Conservation (phyloP, 2,888 invertebrate genomes). For the Teleogryllus oceanicus region DNA sequence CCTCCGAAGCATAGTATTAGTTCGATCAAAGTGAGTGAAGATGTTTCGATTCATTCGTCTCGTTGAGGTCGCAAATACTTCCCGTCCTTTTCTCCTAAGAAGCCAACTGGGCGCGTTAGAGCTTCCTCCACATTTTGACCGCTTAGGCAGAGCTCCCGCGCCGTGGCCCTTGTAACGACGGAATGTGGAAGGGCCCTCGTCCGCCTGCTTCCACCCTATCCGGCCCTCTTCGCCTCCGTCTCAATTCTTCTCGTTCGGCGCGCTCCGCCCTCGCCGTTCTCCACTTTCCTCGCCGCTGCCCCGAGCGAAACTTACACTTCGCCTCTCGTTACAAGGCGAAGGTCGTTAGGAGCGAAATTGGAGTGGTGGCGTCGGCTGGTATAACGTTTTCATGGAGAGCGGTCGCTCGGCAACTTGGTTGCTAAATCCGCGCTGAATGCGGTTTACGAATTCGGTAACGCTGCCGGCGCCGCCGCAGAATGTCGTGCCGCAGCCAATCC, state of each 20-base stretch:
- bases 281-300: background rate
- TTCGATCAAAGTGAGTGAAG: too few species aligned
- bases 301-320: background rate
- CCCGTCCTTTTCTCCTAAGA: too few species aligned
- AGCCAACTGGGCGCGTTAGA: too few species aligned
- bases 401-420: background rate
- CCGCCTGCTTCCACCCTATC: background rate
- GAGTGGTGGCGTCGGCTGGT: background rate
- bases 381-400: background rate
- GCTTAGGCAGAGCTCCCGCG: too few species aligned
- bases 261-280: background rate
- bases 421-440: background rate
- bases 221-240: background rate
- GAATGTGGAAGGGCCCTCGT: background rate
- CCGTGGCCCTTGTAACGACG: too few species aligned
- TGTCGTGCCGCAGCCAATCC: too few species aligned
- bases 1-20: too few species aligned
- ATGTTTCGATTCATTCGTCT: too few species aligned
- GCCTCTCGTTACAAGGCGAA: background rate
- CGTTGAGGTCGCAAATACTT: too few species aligned
- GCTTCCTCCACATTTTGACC: too few species aligned
- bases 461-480: too few species aligned
- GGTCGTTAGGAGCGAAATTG: background rate
- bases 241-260: background rate
- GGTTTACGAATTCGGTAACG: background rate